A percentile compares a stretch with the other conserved stretches of the same genome.
Conservation (phyloP, 2,113 vertebrate genomes). For the Pelusios castaneus region DNA sequence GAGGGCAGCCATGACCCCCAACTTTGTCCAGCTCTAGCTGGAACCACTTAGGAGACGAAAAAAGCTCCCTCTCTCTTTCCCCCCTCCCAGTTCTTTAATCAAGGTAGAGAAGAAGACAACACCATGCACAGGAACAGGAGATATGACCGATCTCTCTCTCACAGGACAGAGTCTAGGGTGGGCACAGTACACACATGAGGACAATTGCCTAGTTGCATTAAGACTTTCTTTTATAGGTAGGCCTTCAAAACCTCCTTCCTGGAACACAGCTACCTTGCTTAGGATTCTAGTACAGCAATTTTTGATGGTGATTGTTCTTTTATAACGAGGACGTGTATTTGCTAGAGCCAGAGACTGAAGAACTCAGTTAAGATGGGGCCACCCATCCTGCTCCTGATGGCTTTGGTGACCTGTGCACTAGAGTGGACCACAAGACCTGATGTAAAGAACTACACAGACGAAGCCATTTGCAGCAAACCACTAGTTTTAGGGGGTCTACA, state of each 20-base stretch:
- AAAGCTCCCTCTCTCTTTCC: neutral
- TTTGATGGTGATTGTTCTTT: neutral
- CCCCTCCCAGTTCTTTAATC: neutral
- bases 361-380: neutral
- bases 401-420: neutral
- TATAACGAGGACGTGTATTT: neutral
- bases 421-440: neutral
- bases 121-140: neutral
- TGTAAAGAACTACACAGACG: neutral
- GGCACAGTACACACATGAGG: neutral
- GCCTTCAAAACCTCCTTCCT: neutral
- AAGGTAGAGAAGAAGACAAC: neutral
- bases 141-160: neutral
- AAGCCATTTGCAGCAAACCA: neutral
- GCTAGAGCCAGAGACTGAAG: no score
- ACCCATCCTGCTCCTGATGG: neutral
- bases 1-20: neutral
- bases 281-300: neutral
- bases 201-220: neutral
- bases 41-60: neutral
- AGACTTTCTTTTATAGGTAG: neutral
- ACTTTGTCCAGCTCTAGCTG: neutral
- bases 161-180: no score
- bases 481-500: neutral
- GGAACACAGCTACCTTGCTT: neutral